A percentile compares a stretch with the other conserved stretches of the same genome.
phyloP scores from a whole-genome alignment of 2,113 vertebrate genomes.

The Microcebus griseorufus region DNA sequence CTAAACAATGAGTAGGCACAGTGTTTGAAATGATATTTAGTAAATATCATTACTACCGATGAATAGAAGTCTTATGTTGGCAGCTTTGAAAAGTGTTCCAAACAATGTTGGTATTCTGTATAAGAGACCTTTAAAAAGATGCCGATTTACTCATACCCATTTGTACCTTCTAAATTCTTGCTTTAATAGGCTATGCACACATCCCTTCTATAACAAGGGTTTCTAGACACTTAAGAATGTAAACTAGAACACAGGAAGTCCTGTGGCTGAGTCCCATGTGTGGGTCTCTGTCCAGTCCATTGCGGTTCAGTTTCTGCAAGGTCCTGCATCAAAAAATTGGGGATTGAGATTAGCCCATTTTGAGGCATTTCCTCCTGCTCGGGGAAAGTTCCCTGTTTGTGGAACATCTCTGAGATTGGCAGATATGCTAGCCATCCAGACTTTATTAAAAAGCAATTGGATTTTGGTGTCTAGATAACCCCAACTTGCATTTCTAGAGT shows the following conservation, averaged over 20 bases:
- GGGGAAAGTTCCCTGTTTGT: neutral
- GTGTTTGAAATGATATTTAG: slow-evolving; percentile 20
- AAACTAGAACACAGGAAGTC: neutral
- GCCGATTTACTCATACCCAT: neutral
- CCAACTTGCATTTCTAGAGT: neutral
- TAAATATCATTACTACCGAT: neutral
- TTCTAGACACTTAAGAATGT: neutral
- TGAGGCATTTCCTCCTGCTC: neutral
- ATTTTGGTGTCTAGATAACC: neutral
- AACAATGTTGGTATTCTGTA: neutral
- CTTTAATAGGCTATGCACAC: neutral
- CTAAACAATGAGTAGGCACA: neutral
- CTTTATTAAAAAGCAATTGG: neutral
- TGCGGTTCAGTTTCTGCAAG: neutral
- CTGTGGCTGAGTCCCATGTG: neutral
- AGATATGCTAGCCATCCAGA: neutral
- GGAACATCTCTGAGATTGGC: neutral
- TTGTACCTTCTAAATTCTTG: neutral
- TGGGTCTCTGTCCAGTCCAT: neutral
- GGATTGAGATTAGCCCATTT: neutral
- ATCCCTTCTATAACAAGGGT: neutral
- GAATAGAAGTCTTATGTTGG: neutral
- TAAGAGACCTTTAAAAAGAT: neutral
- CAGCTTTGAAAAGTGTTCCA: neutral
- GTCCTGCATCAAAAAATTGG: neutral